Evolutionary conservation across 2,113 vertebrate species (phyloP).

Genomic region (human (Homo sapiens)): DNA sequence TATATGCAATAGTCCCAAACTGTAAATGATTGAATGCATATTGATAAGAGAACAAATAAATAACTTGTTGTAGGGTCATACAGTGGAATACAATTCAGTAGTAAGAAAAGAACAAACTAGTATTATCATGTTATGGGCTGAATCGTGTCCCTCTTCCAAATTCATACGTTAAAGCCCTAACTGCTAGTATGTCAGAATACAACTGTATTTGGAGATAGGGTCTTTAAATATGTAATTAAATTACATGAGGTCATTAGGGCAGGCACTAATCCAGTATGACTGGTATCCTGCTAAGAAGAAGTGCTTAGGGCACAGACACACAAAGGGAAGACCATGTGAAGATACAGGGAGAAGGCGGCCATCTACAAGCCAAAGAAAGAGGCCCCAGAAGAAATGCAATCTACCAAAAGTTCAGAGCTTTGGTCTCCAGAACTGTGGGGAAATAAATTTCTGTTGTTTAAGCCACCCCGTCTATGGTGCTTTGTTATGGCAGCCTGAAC

Average conservation of each 20-base stretch:
- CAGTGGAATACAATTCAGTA: not conserved
- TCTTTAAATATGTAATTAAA: not conserved
- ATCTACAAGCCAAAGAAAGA: not conserved
- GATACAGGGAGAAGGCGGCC: not conserved
- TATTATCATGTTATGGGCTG: not conserved
- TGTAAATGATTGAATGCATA: not conserved
- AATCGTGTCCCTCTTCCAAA: not conserved
- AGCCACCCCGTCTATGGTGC: not conserved
- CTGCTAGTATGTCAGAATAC: not conserved
- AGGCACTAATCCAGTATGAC: not conserved
- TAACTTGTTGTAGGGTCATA: not conserved
- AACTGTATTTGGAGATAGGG: not conserved
- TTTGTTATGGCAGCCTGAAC: not conserved
- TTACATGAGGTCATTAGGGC: not conserved
- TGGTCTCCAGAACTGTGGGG: not conserved
- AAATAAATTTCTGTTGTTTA: not conserved
- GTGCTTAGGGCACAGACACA: not conserved
- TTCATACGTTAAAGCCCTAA: not conserved
- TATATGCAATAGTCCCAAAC: not conserved
- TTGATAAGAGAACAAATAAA: not conserved
- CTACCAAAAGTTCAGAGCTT: not conserved
- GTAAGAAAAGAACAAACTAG: not conserved
- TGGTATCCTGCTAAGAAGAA: not conserved
- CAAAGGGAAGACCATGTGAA: not conserved
- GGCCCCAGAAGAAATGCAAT: not conserved